phyloP scores from a whole-genome alignment of 2,888 invertebrate species.

The Meiosimyza decipiens region DNA sequence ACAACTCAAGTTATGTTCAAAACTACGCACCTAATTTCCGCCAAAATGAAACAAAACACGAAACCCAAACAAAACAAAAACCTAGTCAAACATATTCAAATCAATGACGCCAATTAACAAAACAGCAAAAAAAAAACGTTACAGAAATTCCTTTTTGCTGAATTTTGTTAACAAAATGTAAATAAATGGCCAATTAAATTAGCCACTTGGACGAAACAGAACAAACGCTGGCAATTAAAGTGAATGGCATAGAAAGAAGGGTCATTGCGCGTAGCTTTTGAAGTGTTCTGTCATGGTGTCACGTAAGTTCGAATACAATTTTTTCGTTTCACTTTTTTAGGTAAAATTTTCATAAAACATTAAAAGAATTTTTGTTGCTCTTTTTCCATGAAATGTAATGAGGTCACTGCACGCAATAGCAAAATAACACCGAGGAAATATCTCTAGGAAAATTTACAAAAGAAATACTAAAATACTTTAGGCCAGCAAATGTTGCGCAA shows the following conservation, averaged over 20 bases:
- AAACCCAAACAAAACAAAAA: slow-evolving; percentile 3
- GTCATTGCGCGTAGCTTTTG: not conserved
- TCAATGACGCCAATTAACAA: slow-evolving; percentile 24
- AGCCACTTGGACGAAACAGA: slow-evolving; percentile 17
- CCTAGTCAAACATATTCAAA: not conserved
- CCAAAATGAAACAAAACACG: not conserved
- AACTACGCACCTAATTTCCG: no score
- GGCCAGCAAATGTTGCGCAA: not conserved
- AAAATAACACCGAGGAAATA: not conserved
- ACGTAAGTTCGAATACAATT: not conserved
- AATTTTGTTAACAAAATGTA: slow-evolving; percentile 25
- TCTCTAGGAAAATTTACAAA: not conserved
- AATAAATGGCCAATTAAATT: slow-evolving; percentile 27
- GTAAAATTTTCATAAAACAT: not conserved
- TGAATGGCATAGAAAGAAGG: not conserved
- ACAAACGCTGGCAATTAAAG: slow-evolving; percentile 5
- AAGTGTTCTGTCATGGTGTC: slow-evolving; percentile 6
- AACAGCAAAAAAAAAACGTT: not conserved
- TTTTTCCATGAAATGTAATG: not conserved
- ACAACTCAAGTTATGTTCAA: not conserved
- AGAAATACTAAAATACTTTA: not conserved
- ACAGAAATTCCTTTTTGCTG: slow-evolving; percentile 6
- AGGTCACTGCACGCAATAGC: slow-evolving; percentile 3
- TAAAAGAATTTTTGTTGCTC: not conserved
- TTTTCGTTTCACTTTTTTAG: not conserved